A percentile compares a stretch with the other conserved stretches of the same genome.
Evolutionary conservation across 1,140 invertebrate species (phyloP).

Genomic region (Habropoda laboriosa): DNA sequence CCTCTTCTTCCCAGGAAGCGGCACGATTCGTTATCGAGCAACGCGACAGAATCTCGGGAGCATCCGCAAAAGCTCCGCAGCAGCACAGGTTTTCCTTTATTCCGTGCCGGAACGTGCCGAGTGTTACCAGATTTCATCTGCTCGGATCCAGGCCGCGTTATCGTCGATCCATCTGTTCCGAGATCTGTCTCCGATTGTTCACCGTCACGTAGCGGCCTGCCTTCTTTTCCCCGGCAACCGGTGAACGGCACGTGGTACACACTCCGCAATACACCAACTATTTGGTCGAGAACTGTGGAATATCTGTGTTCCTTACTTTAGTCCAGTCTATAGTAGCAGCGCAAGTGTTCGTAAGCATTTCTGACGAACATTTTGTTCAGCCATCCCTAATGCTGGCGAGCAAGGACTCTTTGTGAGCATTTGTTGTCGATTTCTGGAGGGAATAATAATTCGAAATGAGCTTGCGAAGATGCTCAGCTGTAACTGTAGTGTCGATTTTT

Average conservation of each 20-base stretch:
- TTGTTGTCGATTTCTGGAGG: too few relatives aligned
- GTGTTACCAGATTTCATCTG: conserved; percentile 57
- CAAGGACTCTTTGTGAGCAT: too few relatives aligned
- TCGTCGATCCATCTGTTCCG: conserved; percentile 61
- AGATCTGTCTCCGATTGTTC: conserved; percentile 65
- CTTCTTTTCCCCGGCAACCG: not conserved
- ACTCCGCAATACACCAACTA: conserved; percentile 50
- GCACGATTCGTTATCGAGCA: conserved; percentile 23
- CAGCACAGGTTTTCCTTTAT: conserved; percentile 17
- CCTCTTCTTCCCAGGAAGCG: not conserved
- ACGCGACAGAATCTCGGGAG: not conserved
- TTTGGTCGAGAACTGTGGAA: conserved; percentile 26
- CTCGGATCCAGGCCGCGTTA: conserved; percentile 35
- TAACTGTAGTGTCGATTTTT: too few relatives aligned
- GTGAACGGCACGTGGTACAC: conserved; percentile 65
- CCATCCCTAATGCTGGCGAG: too few relatives aligned
- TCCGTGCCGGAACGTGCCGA: conserved; percentile 52
- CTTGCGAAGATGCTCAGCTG: too few relatives aligned
- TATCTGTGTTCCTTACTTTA: too few relatives aligned
- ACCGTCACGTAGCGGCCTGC: conserved; percentile 57
- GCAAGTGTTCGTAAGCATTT: too few relatives aligned
- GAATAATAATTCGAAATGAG: too few relatives aligned
- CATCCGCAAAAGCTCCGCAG: not conserved
- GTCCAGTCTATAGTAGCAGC: too few relatives aligned
- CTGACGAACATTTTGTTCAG: too few relatives aligned